A percentile compares a stretch with the other conserved stretches of the same genome.
Conservation (phyloP, 1,140 invertebrate genomes). For the Oncopeltus fasciatus region DNA sequence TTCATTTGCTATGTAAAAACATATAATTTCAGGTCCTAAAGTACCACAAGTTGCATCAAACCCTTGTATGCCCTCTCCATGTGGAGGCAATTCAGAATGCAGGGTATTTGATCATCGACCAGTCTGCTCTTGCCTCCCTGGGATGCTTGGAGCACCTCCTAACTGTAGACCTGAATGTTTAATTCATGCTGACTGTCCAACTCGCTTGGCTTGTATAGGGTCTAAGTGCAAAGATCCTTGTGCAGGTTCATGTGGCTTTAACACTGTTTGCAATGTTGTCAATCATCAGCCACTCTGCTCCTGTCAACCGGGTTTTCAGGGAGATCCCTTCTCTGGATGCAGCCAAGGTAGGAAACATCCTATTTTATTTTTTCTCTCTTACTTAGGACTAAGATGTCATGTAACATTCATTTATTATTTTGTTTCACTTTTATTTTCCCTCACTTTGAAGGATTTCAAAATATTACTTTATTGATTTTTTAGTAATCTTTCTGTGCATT, state of each 20-base stretch:
- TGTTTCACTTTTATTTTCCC: no score
- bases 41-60: conserved; percentile 32
- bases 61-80: conserved; percentile 64
- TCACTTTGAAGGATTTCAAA: no score
- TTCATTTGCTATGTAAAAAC: neutral
- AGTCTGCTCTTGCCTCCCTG: conserved; percentile 57
- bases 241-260: conserved; percentile 31
- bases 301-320: conserved; percentile 33
- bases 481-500: no score
- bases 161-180: conserved; percentile 32
- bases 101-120: conserved; percentile 48
- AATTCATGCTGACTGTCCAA: conserved; percentile 31
- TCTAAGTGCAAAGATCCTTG: conserved; percentile 33
- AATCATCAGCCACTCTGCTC: conserved; percentile 33
- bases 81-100: conserved; percentile 67
- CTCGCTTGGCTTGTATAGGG: conserved; percentile 28
- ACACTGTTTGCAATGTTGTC: conserved; percentile 33
- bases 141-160: conserved; percentile 49
- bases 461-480: no score
- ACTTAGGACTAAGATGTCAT: no score
- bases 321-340: conserved; percentile 35
- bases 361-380: neutral
- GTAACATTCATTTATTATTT: no score
- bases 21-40: neutral
- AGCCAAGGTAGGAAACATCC: conserved; percentile 16